Conservation (phyloP, 2,113 vertebrate genomes). For the Garra rufa region DNA sequence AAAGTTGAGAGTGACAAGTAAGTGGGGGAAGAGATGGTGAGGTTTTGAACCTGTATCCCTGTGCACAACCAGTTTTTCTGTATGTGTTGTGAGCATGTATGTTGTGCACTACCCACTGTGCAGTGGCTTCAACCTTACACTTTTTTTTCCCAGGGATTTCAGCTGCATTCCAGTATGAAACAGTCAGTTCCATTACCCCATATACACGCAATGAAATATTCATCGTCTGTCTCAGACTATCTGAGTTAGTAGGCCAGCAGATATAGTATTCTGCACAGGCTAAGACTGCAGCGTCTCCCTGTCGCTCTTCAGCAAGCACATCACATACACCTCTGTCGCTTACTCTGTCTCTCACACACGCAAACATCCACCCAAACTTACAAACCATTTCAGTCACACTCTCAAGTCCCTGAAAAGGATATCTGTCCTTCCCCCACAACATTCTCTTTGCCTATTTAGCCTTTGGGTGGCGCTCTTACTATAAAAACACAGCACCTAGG, state of each 20-base stretch:
- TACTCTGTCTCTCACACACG: neutral
- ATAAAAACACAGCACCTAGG: constrained; percentile 53
- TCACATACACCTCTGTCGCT: constrained; percentile 10
- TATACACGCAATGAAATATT: constrained; percentile 76
- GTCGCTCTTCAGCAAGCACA: constrained; percentile 42
- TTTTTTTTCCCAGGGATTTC: neutral
- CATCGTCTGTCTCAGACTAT: constrained; percentile 71
- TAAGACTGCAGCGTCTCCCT: constrained; percentile 25
- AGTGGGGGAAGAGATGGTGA: neutral
- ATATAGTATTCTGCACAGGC: constrained; percentile 66
- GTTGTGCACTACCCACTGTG: neutral
- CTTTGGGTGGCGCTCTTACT: constrained; percentile 60
- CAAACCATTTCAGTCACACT: neutral
- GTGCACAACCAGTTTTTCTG: neutral
- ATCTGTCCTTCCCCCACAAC: neutral
- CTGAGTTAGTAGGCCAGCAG: constrained; percentile 62
- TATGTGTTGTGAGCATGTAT: neutral
- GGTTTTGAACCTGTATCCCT: neutral
- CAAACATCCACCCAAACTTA: constrained; percentile 34
- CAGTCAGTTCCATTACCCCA: constrained; percentile 64
- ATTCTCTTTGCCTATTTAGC: neutral
- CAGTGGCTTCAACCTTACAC: neutral
- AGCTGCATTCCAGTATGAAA: constrained; percentile 71
- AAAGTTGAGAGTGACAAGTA: neutral
- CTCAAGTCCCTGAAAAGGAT: neutral